phyloP scores from a whole-genome alignment of 2,797 vertebrate species.

The Falco peregrinus region DNA sequence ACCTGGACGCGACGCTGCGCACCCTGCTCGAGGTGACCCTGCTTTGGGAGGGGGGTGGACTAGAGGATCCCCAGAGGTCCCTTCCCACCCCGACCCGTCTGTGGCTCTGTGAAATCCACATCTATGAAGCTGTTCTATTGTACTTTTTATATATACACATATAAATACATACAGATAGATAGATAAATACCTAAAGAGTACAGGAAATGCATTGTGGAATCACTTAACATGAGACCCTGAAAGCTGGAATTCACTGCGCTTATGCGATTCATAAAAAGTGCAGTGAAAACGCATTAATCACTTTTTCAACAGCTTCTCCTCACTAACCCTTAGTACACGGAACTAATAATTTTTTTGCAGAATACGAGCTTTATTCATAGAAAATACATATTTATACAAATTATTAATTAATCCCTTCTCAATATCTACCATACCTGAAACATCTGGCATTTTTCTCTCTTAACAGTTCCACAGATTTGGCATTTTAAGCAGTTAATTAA shows the following conservation, averaged over 20 bases:
- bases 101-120: not conserved
- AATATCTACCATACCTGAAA: constrained; percentile 38
- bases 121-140: not conserved
- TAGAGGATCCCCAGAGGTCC: no score
- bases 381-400: constrained; percentile 51
- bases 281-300: not conserved
- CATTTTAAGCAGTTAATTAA: constrained; percentile 54
- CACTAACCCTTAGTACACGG: not conserved
- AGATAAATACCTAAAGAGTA: not conserved
- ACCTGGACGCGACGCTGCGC: no score
- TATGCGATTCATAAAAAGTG: not conserved
- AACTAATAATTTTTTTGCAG: not conserved
- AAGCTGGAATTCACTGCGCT: not conserved
- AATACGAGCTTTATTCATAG: not conserved
- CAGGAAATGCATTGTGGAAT: not conserved
- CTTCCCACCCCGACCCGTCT: no score
- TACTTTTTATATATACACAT: not conserved
- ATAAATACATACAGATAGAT: not conserved
- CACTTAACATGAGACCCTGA: not conserved
- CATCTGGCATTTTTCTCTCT: constrained; percentile 55
- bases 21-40: no score
- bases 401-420: constrained; percentile 54
- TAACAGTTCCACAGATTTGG: constrained; percentile 9
- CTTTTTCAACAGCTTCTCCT: not conserved
- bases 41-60: no score